phyloP scores from a whole-genome alignment of 2,888 invertebrate species.

The Cephus spinipes region DNA sequence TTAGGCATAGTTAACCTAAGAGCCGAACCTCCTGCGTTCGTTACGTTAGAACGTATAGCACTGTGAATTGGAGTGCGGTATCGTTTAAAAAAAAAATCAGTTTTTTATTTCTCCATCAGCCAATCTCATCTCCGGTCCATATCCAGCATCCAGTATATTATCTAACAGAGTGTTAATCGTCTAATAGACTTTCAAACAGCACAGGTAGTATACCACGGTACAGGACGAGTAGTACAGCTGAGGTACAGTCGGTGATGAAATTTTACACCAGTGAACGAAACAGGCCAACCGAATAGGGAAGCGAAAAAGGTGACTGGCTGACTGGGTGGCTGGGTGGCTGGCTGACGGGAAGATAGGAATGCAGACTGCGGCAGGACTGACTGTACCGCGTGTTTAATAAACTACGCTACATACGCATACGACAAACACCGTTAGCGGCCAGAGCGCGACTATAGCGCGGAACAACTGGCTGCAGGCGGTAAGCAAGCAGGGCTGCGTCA shows the following conservation, averaged over 20 bases:
- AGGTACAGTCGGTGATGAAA: no score
- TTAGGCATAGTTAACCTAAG: slow-evolving; percentile 31
- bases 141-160: background rate
- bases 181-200: background rate
- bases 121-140: background rate
- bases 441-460: no score
- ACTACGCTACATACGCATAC: slow-evolving; percentile 5
- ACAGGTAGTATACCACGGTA: background rate
- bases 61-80: background rate
- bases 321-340: no score
- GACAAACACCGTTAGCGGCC: slow-evolving; percentile 9
- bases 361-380: background rate
- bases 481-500: background rate
- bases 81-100: background rate
- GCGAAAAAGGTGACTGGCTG: background rate
- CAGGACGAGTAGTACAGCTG: background rate
- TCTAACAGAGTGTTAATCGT: background rate
- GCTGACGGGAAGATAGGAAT: no score
- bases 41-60: background rate
- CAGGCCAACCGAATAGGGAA: background rate
- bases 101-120: background rate
- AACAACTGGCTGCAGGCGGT: slow-evolving; percentile 1
- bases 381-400: slow-evolving; percentile 6
- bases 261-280: no score
- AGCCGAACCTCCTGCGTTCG: background rate